Percentiles rank a stretch among this genome's conserved stretches.
Conservation (phyloP, 1,140 invertebrate genomes). For the Acromyrmex heyeri region DNA sequence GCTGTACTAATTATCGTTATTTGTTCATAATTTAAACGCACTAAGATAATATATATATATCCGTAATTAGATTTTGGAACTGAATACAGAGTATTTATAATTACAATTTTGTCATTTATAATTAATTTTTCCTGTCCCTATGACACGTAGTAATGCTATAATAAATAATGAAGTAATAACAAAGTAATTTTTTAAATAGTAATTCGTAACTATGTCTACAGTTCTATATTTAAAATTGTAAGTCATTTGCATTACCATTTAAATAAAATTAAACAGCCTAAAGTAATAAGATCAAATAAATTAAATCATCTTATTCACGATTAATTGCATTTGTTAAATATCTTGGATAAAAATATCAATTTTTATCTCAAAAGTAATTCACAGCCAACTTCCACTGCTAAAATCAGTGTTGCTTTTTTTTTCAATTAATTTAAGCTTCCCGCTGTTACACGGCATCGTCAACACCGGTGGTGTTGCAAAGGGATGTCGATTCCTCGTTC, state of each 20-base stretch:
- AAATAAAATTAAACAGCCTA: not conserved
- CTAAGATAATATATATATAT: not conserved
- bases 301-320: not conserved
- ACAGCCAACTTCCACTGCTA: not conserved
- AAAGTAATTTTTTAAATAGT: not conserved
- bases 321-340: constrained; percentile 3
- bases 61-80: not conserved
- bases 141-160: not conserved
- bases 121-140: not conserved
- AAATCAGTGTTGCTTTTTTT: not conserved
- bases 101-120: not conserved
- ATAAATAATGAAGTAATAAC: not conserved
- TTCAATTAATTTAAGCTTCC: not conserved
- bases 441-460: not conserved
- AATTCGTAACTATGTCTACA: not conserved
- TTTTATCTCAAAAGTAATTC: not conserved
- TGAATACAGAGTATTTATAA: not conserved
- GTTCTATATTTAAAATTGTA: not conserved
- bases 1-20: not conserved
- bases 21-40: not conserved
- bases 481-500: constrained; percentile 54
- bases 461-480: constrained; percentile 11
- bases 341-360: not conserved
- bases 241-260: not conserved
- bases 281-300: not conserved